Conservation (phyloP, 2,888 invertebrate species). For the Lucinisca nassula region DNA sequence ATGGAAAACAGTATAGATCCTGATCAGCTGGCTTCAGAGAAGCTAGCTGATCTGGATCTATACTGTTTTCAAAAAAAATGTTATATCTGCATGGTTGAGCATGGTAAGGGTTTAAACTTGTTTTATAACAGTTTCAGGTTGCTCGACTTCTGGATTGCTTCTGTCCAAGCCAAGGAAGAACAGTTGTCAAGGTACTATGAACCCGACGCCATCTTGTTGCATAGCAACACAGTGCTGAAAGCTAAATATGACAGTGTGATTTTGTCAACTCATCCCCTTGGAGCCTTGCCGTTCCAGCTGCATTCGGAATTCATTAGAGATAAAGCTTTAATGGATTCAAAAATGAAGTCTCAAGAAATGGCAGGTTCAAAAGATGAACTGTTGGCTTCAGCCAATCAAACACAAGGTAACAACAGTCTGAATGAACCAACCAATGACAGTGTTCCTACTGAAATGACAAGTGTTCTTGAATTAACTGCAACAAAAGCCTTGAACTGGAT, state of each 20-base stretch:
- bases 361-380: slow-evolving; percentile 54
- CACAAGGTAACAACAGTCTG: slow-evolving; percentile 11
- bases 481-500: slow-evolving; percentile 67
- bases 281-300: slow-evolving; percentile 94
- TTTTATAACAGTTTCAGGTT: slow-evolving; percentile 91
- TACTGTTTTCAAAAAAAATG: too few relatives aligned
- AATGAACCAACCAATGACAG: slow-evolving; percentile 47
- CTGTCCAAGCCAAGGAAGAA: slow-evolving; percentile 94
- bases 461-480: slow-evolving; percentile 63
- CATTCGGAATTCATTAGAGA: slow-evolving; percentile 88
- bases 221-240: slow-evolving; percentile 90
- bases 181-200: slow-evolving; percentile 94
- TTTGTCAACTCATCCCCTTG: slow-evolving; percentile 93
- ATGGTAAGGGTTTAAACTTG: too few relatives aligned
- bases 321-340: slow-evolving; percentile 62
- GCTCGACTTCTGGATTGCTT: slow-evolving; percentile 97
- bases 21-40: too few relatives aligned
- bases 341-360: slow-evolving; percentile 61
- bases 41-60: too few relatives aligned
- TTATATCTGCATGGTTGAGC: too few relatives aligned
- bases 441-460: slow-evolving; percentile 40
- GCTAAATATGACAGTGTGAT: slow-evolving; percentile 92
- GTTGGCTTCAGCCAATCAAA: slow-evolving; percentile 57
- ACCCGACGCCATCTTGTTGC: slow-evolving; percentile 92
- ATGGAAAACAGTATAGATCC: too few relatives aligned